A percentile compares a stretch with the other conserved stretches of the same genome.
Conservation (phyloP, 2,113 vertebrate genomes). For the Montifringilla adamsi region DNA sequence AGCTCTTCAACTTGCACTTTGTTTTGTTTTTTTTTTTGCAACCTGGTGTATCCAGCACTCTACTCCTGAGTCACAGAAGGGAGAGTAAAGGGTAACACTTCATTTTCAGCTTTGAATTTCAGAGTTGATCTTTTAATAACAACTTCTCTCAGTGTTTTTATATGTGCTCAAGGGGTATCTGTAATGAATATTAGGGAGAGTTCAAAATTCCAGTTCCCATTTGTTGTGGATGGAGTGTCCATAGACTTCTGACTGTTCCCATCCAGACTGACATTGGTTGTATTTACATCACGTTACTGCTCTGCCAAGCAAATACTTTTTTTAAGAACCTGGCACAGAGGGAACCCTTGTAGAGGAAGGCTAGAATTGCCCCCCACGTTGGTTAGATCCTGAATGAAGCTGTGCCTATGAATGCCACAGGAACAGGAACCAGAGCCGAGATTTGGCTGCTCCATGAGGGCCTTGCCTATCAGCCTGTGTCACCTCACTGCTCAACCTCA, state of each 20-base stretch:
- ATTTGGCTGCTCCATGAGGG: not conserved
- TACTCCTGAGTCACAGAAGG: not conserved
- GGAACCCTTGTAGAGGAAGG: not conserved
- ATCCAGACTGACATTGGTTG: not conserved
- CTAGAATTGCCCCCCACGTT: not conserved
- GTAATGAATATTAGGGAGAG: not conserved
- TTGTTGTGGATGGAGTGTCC: not conserved
- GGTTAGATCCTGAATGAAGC: not conserved
- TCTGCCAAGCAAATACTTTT: not conserved
- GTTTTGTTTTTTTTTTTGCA: not conserved
- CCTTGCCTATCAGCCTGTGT: not conserved
- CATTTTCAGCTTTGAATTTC: not conserved
- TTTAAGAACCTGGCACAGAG: not conserved
- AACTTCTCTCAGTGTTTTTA: not conserved
- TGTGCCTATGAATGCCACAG: too few relatives aligned
- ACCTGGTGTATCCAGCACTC: not conserved
- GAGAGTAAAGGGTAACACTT: not conserved
- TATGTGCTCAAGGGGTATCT: not conserved
- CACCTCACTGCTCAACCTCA: not conserved
- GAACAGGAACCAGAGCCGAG: not conserved
- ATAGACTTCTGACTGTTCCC: not conserved
- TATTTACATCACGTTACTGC: not conserved
- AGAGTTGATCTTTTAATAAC: not conserved
- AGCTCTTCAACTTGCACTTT: not conserved
- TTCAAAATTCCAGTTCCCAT: not conserved